A percentile compares a stretch with the other conserved stretches of the same genome.
These are phyloP conservation scores for Amphilophus citrinellus DNA, from an alignment of 2,113 vertebrate species.

Conservation along the genomic window DNA sequence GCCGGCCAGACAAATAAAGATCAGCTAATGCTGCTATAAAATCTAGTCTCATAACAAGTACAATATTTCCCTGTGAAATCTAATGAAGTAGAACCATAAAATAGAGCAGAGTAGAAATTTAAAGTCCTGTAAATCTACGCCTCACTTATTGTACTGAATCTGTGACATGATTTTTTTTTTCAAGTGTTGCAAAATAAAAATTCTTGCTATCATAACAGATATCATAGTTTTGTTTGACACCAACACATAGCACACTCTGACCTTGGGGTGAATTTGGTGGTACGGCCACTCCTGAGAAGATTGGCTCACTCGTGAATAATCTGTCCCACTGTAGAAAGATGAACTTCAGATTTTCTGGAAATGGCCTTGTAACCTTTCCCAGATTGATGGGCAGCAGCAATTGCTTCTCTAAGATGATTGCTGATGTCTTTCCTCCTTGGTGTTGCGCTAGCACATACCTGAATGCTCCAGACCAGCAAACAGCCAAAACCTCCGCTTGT, in stretches of 20 bases:
- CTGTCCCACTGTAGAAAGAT: background rate
- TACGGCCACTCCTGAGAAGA: background rate
- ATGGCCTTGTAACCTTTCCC: background rate
- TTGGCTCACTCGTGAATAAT: background rate
- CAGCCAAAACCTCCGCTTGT: background rate
- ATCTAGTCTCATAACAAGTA: background rate
- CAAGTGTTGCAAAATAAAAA: background rate
- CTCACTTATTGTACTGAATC: background rate
- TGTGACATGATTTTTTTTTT: background rate
- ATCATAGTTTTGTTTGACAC: background rate
- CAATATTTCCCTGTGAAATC: background rate
- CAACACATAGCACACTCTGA: background rate
- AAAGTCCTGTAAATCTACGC: too few relatives aligned
- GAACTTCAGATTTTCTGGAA: background rate
- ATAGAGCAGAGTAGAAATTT: too few relatives aligned
- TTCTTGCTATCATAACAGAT: background rate
- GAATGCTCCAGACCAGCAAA: accelerated
- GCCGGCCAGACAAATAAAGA: background rate
- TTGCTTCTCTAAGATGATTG: background rate
- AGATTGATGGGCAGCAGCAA: background rate
- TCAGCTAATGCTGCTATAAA: background rate
- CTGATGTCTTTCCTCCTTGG: background rate
- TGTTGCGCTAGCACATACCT: background rate
- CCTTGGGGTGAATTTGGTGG: background rate
- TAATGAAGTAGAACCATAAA: background rate